Percentiles rank a stretch among this genome's conserved stretches.
Evolutionary conservation across 2,113 vertebrate species (phyloP).

Genomic region (Pantherophis guttatus): DNA sequence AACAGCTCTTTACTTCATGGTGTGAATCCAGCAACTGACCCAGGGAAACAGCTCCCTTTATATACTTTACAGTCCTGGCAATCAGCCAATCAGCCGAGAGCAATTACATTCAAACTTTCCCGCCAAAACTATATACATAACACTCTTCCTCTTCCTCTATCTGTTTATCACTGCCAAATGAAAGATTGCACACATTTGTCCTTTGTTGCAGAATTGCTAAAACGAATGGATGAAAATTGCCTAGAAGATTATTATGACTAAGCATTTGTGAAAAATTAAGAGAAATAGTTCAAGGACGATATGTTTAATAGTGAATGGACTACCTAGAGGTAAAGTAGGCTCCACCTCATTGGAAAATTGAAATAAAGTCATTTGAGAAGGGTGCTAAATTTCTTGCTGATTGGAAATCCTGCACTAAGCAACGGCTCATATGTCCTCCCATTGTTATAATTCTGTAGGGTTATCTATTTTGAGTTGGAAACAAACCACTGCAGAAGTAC

Average conservation of each 20-base stretch:
- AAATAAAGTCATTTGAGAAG: neutral
- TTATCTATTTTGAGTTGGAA: neutral
- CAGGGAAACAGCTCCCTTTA: too few relatives aligned
- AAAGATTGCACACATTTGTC: neutral
- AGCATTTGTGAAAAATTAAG: neutral
- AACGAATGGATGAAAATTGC: neutral
- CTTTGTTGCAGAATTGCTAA: neutral
- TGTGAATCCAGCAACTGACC: too few relatives aligned
- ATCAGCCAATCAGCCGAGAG: too few relatives aligned
- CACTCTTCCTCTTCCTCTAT: neutral
- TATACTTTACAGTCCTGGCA: too few relatives aligned
- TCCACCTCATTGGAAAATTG: neutral
- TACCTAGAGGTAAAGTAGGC: neutral
- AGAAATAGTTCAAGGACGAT: neutral
- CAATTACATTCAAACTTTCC: too few relatives aligned
- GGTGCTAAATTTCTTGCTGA: neutral
- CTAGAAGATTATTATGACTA: neutral
- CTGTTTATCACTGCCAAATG: neutral
- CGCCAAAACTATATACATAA: too few relatives aligned
- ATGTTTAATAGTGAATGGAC: neutral
- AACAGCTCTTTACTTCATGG: too few relatives aligned
- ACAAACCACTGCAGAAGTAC: neutral
- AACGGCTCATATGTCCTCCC: neutral
- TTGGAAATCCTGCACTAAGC: neutral
- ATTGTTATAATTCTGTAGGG: neutral